These are phyloP conservation scores for Octonoba sinensis DNA, from an alignment of 2,888 invertebrate species.

Conservation along the genomic window DNA sequence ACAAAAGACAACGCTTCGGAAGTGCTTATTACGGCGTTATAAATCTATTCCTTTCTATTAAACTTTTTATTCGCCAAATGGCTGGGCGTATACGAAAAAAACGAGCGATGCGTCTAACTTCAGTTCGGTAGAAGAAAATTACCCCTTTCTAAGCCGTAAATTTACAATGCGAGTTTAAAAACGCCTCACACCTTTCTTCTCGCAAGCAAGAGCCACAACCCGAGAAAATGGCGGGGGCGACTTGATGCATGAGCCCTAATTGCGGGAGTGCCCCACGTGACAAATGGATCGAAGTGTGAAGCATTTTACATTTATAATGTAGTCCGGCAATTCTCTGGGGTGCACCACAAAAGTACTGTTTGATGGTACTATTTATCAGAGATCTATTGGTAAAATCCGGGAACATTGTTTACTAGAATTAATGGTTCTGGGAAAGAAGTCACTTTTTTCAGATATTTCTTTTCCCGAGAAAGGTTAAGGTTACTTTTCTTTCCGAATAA, in stretches of 20 bases:
- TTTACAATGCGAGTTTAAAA: too few relatives aligned
- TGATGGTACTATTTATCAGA: conserved; percentile 40
- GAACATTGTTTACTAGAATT: conserved; percentile 52
- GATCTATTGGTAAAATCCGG: conserved; percentile 51
- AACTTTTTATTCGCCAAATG: too few relatives aligned
- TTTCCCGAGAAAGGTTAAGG: conserved; percentile 23
- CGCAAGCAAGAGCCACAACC: too few relatives aligned
- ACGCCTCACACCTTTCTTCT: too few relatives aligned
- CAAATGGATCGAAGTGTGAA: conserved; percentile 41
- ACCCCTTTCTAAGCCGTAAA: too few relatives aligned
- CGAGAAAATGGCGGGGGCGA: neutral
- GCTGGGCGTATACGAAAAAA: too few relatives aligned
- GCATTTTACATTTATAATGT: conserved; percentile 55
- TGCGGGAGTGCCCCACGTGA: conserved; percentile 34
- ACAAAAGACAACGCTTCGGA: too few relatives aligned
- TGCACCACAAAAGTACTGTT: conserved; percentile 24
- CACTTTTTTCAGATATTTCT: neutral
- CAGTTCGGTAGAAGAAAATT: too few relatives aligned
- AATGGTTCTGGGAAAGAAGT: conserved; percentile 24
- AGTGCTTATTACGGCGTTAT: too few relatives aligned
- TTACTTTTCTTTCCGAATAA: conserved; percentile 15
- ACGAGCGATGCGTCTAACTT: too few relatives aligned
- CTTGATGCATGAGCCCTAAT: conserved; percentile 50
- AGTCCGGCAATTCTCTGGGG: conserved; percentile 26
- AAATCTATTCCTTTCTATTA: too few relatives aligned